phyloP scores from a whole-genome alignment of 2,113 vertebrate genomes.

The Sinocyclocheilus anophthalmus region DNA sequence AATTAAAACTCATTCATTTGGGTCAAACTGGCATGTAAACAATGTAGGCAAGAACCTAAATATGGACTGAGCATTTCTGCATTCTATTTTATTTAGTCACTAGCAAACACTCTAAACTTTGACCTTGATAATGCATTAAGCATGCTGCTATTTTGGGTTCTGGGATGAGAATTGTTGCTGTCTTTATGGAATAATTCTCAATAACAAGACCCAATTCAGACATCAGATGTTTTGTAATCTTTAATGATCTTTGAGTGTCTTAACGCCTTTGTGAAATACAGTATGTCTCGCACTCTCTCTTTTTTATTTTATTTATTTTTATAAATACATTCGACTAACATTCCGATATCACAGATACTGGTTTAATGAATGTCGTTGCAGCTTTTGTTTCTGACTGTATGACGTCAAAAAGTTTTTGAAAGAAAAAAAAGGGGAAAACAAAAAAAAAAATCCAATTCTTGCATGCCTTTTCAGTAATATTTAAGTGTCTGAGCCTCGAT shows the following conservation, averaged over 20 bases:
- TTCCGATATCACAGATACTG: neutral
- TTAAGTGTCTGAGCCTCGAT: neutral
- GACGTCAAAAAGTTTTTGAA: too few species aligned
- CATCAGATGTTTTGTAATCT: neutral
- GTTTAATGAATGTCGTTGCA: neutral
- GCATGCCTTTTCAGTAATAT: neutral
- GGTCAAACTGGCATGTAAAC: neutral
- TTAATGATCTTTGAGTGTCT: neutral
- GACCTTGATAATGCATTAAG: constrained; percentile 5
- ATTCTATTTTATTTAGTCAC: too few species aligned
- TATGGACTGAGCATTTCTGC: neutral
- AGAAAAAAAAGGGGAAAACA: too few species aligned
- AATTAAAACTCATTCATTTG: neutral
- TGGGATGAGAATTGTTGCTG: neutral
- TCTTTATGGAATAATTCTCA: neutral
- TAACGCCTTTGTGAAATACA: neutral
- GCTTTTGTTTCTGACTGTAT: neutral
- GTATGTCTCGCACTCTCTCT: too few species aligned
- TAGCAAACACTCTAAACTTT: neutral
- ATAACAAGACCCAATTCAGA: neutral
- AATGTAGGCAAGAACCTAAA: neutral
- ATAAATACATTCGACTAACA: neutral
- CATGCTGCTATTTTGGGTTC: neutral
- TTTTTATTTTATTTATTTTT: too few species aligned
- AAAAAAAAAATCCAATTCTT: too few species aligned